Evolutionary conservation across 2,888 invertebrate genomes (phyloP), one percentile per base, ranked within the genome.

Genomic region (Ischnura elegans): DNA sequence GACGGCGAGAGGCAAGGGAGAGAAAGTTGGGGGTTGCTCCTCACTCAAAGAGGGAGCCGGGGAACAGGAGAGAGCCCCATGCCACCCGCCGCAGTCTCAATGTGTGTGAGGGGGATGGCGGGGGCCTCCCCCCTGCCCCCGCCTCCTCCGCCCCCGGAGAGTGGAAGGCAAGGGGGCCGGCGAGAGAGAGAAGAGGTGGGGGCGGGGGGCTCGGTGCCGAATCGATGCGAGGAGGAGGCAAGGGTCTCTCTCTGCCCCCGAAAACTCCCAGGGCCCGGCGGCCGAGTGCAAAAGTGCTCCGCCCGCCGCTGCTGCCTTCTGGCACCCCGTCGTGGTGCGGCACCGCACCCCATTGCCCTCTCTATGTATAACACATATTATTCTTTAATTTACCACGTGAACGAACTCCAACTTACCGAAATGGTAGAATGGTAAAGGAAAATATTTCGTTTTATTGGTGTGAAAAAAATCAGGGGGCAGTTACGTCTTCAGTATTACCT

Each of bases 251-350:
- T 51, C 51, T 51, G 51, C 61, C 76, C 76, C 76, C 76, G 76
- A 76, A 61, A 76, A 76, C 76, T 76, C 76, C 76, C 76, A 76
- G 76, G 76, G 76, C 76, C 76, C 76, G 76, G 76, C 76, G 76
- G 76, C 76, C 76, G 76, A 76, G 76, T 76, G 76, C 76, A 76
- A 76, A 36, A 76, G 76, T 36, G 76, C 76, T 61, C 25, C 61
- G 21, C 61, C 61, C 61, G 61, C n/a, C n/a, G n/a, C n/a, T n/a
- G n/a, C n/a, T n/a, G n/a, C 61, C 61, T 61, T 61, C 61, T 61
- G 61, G 61, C 61, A 61, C 61, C 61, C 61, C 61, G 61, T 25
- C 61, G 61, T 61, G 61, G 61, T 61, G 61, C 61, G 61, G 61
- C 25, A 61, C 25, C 25, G 21, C 61, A 25, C 61, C 61, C 25